Base-by-base conservation (phyloP, 2,888 invertebrate species). In the Euphydryas editha region DNA sequence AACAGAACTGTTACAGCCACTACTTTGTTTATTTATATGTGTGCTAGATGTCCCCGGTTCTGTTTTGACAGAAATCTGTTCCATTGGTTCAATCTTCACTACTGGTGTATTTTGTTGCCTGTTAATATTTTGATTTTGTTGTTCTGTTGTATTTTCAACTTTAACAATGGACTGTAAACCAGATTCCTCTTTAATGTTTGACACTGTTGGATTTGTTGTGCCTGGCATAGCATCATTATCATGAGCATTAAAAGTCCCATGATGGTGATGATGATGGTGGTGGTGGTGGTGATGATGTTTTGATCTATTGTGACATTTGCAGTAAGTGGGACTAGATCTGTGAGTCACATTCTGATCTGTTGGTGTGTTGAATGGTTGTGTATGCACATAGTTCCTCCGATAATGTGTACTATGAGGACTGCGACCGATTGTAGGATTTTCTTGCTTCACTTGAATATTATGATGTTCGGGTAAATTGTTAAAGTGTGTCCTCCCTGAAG, bases 111-210 rank as follows among this genome's bases (percentile, higher is more conserved):
- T 64, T 62, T 77, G 57, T 39, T 75, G 64, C n/a, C 59, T 30
- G 59, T 51, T 57, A 46, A n/a, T 59, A 54, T 61, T 54, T 36
- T 54, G 54, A 54, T 24, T 51, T 30, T 51, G n/a, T 1, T n/a
- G n/a, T 54, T 54, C 59, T 20, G 49, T 44, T 47, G 59, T 55
- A 36, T 20, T 57, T 58, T 69, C 69, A 62, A 82, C 81, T 75
- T 90, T 90, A 4, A 90, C 77, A 65, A 77, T 59, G 21, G 71
- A 74, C 57, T 78, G 80, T 18, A 70, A 67, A 18, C 74, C 77
- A 8, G 86, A 86, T 69, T 91, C 91, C 57, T 83, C 81, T 75
- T 92, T 91, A 7, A 90, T 79, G 70, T 80, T 80, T 36, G 79
- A 71, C 42, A 73, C 71, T 46, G 74, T 60, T 54, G 68, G 55